A percentile compares a stretch with the other conserved stretches of the same genome.
phyloP scores from a whole-genome alignment of 2,113 vertebrate genomes.

The Barnardius zonarius region DNA sequence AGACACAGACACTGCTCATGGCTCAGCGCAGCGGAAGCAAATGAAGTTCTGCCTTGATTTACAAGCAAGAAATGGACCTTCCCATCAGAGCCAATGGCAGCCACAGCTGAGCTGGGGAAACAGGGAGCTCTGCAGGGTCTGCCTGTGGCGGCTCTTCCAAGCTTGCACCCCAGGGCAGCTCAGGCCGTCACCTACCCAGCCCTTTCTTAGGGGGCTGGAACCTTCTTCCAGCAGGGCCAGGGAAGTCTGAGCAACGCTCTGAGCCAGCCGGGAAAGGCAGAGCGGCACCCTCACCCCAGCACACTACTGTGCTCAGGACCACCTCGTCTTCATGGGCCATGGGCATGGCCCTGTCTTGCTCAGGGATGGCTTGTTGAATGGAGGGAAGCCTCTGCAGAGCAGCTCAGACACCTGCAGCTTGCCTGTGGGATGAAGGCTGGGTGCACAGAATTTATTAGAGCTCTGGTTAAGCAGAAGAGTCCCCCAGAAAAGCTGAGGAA shows the following conservation, averaged over 20 bases:
- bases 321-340: rapidly evolving
- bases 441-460: slow-evolving; percentile 14
- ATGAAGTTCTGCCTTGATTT: neutral
- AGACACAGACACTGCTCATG: neutral
- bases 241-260: neutral
- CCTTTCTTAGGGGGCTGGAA: neutral
- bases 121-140: neutral
- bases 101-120: neutral
- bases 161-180: neutral
- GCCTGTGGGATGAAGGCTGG: neutral
- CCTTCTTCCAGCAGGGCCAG: neutral
- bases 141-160: rapidly evolving
- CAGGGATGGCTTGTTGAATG: rapidly evolving
- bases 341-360: rapidly evolving
- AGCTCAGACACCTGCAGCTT: neutral
- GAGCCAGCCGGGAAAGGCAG: neutral
- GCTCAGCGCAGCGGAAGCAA: neutral
- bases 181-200: neutral
- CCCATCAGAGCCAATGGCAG: neutral
- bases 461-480: neutral
- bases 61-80: neutral
- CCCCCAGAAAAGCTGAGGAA: neutral
- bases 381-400: neutral
- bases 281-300: neutral
- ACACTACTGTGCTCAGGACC: neutral